These are phyloP conservation scores for Meleagris gallopavo DNA, from an alignment of 2,113 vertebrate species.

Conservation along the genomic window DNA sequence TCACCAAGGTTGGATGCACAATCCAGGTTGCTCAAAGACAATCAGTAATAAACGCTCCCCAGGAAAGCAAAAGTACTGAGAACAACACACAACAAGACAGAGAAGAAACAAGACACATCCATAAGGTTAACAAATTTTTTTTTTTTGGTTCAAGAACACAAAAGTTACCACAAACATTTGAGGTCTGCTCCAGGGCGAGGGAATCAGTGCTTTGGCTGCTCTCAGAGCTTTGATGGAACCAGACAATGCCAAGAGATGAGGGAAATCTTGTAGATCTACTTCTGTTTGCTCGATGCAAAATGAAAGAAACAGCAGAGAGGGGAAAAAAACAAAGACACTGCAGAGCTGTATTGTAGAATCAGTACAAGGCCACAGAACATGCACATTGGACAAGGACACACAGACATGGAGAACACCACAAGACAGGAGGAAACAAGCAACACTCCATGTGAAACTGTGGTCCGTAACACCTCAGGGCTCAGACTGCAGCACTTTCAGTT, in stretches of 20 bases:
- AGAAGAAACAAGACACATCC: not conserved
- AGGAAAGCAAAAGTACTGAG: not conserved
- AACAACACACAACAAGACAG: not conserved
- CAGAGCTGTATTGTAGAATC: not conserved
- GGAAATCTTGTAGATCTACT: not conserved
- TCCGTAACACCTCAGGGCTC: not conserved
- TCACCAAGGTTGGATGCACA: not conserved
- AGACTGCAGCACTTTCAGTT: not conserved
- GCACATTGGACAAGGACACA: not conserved
- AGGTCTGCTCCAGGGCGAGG: not conserved
- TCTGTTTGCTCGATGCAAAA: not conserved
- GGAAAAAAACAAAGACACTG: not conserved
- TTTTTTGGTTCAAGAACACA: not conserved
- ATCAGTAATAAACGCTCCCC: not conserved
- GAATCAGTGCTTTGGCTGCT: not conserved
- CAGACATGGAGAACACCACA: not conserved
- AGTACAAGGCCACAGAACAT: not conserved
- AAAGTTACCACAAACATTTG: not conserved
- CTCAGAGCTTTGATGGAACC: not conserved
- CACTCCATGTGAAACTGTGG: not conserved
- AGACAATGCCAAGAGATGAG: not conserved
- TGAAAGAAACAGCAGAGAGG: not conserved
- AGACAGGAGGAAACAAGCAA: not conserved
- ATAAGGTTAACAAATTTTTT: not conserved
- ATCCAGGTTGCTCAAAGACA: not conserved